Evolutionary conservation across 2,113 vertebrate species (phyloP).

Genomic region (Callorhinus ursinus): DNA sequence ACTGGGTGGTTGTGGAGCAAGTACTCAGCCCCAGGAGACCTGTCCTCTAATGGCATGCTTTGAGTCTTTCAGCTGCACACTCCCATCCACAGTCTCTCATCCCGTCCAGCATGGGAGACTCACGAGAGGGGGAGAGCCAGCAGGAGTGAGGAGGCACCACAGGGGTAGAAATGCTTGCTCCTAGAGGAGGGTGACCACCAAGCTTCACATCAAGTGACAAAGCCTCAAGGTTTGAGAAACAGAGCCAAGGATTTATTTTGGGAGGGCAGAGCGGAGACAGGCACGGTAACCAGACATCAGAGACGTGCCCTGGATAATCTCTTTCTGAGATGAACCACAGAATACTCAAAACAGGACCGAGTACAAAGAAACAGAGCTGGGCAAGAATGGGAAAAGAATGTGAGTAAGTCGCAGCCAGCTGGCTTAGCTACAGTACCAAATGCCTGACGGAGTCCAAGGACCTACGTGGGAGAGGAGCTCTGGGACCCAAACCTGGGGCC

Average conservation of each 20-base stretch:
- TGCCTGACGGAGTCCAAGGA: background rate
- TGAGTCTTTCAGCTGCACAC: background rate
- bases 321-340: constrained; percentile 43
- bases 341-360: constrained; percentile 10
- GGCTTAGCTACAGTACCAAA: background rate
- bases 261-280: background rate
- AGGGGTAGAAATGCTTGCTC: background rate
- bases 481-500: background rate
- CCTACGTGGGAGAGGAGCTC: background rate
- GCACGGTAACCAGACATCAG: background rate
- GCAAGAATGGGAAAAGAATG: constrained; percentile 65
- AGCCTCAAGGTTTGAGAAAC: background rate
- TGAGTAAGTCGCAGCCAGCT: constrained; percentile 19
- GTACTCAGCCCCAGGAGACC: background rate
- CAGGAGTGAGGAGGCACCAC: background rate
- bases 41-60: background rate
- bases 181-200: background rate
- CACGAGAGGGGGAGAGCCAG: background rate
- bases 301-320: constrained; percentile 43
- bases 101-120: background rate
- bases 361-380: constrained; percentile 1
- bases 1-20: background rate
- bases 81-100: background rate
- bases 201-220: background rate
- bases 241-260: background rate